A percentile compares a stretch with the other conserved stretches of the same genome.
These are phyloP conservation scores for Athene noctua DNA, from an alignment of 2,113 vertebrate genomes.

Conservation along the genomic window DNA sequence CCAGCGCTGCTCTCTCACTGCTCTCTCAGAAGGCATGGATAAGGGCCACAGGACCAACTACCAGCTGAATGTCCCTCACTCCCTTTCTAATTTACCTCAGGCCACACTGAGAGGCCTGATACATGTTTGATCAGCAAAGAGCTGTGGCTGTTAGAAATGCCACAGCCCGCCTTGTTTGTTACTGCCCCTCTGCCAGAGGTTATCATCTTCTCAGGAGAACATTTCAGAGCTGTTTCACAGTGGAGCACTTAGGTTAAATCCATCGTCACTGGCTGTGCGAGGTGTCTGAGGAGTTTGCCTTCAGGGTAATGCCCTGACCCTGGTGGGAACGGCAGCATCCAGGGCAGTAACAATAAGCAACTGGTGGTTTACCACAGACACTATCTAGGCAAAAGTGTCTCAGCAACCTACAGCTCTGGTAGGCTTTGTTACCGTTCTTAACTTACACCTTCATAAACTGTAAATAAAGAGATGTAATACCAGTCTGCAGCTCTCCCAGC, in stretches of 20 bases:
- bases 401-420: background rate
- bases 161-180: background rate
- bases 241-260: background rate
- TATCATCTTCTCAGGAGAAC: background rate
- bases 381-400: background rate
- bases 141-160: background rate
- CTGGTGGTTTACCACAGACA: background rate
- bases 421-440: background rate
- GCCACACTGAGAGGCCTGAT: background rate
- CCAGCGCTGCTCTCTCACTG: background rate
- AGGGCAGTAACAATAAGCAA: background rate
- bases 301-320: background rate
- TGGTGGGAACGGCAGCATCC: background rate
- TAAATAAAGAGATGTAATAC: background rate
- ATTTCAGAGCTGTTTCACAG: background rate
- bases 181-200: background rate
- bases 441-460: background rate
- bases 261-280: rapidly evolving
- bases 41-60: background rate
- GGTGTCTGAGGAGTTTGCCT: background rate
- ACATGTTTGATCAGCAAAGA: background rate
- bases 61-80: background rate
- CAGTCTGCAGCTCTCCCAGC: background rate
- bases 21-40: background rate
- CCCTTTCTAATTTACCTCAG: background rate